Conservation (phyloP, 2,113 vertebrate genomes). For the Ceyx melanurus region DNA sequence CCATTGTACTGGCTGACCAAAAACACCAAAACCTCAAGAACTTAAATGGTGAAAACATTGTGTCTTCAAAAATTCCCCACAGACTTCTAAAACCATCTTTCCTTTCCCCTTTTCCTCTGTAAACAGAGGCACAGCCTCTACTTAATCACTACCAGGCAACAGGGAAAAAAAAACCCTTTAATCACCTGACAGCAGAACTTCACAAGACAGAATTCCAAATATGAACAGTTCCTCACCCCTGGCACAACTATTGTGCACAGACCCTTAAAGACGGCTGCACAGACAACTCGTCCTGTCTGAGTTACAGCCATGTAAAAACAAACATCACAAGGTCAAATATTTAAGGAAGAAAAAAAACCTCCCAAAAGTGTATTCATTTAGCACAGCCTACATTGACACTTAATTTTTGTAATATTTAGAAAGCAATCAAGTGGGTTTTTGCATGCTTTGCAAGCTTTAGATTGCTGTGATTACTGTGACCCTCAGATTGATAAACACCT, state of each 20-base stretch:
- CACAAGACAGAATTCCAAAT: background rate
- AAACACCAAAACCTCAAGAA: background rate
- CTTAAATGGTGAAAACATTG: background rate
- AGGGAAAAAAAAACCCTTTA: background rate
- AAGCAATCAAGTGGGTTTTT: background rate
- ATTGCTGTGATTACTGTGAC: background rate
- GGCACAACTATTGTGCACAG: background rate
- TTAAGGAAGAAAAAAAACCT: background rate
- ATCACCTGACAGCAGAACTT: background rate
- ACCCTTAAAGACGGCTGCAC: background rate
- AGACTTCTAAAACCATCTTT: background rate
- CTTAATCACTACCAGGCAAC: background rate
- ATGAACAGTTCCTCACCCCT: background rate
- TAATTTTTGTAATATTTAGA: background rate
- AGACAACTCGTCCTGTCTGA: background rate
- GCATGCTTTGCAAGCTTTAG: background rate
- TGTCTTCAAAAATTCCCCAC: background rate
- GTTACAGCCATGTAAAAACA: background rate
- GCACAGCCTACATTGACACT: background rate
- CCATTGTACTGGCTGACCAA: background rate
- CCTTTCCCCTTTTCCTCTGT: background rate
- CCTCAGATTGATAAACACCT: rapidly evolving
- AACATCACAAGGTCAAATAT: slow-evolving; percentile 9
- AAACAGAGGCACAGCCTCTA: background rate
- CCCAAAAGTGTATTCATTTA: background rate